Conservation (phyloP, 2,113 vertebrate genomes). For the Ornithorhynchus anatinus region DNA sequence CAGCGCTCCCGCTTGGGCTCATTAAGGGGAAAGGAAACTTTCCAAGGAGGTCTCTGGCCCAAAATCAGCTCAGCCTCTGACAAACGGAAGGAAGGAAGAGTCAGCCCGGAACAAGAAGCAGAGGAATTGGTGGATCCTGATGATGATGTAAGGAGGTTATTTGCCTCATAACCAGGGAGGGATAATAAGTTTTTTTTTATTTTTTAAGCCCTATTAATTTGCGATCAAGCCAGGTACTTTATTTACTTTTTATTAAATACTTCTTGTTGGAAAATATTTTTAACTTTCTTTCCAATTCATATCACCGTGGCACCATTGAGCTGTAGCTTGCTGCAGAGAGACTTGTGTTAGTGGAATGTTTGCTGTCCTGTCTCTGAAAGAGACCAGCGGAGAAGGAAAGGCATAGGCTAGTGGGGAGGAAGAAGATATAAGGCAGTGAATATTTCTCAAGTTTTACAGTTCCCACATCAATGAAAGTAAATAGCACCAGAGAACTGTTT, state of each 20-base stretch:
- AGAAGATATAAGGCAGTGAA: background rate
- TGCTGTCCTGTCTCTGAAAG: background rate
- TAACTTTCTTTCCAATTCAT: no score
- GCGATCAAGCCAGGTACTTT: background rate
- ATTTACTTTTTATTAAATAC: rapidly evolving
- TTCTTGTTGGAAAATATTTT: background rate
- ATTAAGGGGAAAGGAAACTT: constrained; percentile 58
- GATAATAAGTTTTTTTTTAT: rapidly evolving
- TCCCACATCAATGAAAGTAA: background rate
- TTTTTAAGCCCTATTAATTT: background rate
- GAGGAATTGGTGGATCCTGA: constrained; percentile 63
- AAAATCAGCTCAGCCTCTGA: constrained; percentile 62
- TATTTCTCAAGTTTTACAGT: background rate
- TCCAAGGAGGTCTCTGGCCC: constrained; percentile 42
- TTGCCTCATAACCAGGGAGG: constrained; percentile 2
- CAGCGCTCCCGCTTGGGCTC: constrained; percentile 66
- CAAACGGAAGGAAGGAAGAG: constrained; percentile 61
- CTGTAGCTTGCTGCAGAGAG: background rate
- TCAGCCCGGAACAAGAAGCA: constrained; percentile 67
- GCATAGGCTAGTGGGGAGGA: no score
- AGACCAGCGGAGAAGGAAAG: no score
- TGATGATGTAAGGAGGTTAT: constrained; percentile 63
- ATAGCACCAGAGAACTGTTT: no score
- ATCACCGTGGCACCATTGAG: constrained; percentile 21
- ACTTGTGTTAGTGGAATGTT: background rate